A percentile compares a stretch with the other conserved stretches of the same genome.
These are phyloP conservation scores for Rhagophthalmus giganteus DNA, from an alignment of 2,888 invertebrate species.

Conservation along the genomic window DNA sequence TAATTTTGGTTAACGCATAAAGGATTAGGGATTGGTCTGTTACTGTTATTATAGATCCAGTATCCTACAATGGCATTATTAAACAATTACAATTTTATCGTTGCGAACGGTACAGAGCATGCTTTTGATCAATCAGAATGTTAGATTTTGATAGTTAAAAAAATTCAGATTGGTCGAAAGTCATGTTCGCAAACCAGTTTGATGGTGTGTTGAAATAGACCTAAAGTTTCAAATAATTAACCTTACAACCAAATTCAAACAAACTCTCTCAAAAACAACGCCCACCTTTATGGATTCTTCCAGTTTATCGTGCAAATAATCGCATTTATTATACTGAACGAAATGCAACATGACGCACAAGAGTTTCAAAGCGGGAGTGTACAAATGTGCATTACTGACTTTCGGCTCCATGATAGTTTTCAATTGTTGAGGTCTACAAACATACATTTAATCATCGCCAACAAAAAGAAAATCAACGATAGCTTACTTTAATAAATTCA, in stretches of 20 bases:
- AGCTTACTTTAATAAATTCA: conserved; percentile 7
- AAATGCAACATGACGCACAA: conserved; percentile 17
- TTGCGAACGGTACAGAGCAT: too few species aligned
- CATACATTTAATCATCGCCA: not conserved
- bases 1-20: conserved; percentile 15
- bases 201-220: too few species aligned
- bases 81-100: too few species aligned
- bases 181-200: too few species aligned
- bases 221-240: too few species aligned
- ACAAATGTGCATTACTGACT: conserved; percentile 5
- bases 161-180: too few species aligned
- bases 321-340: conserved; percentile 8
- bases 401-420: conserved; percentile 17
- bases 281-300: conserved; percentile 13
- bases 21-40: conserved; percentile 12
- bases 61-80: conserved; percentile 4
- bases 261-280: too few species aligned
- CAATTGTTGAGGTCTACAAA: conserved; percentile 1
- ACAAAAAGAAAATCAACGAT: not conserved
- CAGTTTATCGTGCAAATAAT: conserved; percentile 13
- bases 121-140: too few species aligned
- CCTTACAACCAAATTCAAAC: too few species aligned
- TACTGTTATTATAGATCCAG: not conserved
- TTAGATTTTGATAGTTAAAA: too few species aligned
- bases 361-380: conserved; percentile 11